Evolutionary conservation across 1,140 invertebrate species (phyloP).

Genomic region (Ceratina australensis): DNA sequence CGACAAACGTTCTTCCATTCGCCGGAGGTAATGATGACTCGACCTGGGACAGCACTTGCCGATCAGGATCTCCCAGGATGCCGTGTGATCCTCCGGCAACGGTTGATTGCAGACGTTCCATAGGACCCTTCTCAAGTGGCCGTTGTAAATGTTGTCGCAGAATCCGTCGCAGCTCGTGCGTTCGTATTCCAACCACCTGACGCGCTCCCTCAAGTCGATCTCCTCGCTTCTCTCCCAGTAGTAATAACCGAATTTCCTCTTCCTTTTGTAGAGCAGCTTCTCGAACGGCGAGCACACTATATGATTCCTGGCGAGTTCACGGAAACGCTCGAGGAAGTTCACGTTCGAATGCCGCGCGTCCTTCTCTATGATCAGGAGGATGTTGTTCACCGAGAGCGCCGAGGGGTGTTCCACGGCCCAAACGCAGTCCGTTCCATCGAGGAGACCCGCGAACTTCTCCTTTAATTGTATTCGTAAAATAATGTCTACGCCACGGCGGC

Average conservation of each 20-base stretch:
- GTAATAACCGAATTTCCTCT: slow-evolving; percentile 78
- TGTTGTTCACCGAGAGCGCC: slow-evolving; percentile 76
- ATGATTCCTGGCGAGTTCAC: slow-evolving; percentile 55
- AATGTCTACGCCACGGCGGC: slow-evolving; percentile 39
- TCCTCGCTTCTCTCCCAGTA: slow-evolving; percentile 76
- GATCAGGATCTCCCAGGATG: slow-evolving; percentile 79
- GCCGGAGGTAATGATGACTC: slow-evolving; percentile 30
- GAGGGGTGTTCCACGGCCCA: slow-evolving; percentile 79
- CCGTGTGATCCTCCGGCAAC: slow-evolving; percentile 76
- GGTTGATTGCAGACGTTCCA: slow-evolving; percentile 71
- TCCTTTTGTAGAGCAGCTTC: slow-evolving; percentile 77
- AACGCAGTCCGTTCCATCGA: slow-evolving; percentile 79
- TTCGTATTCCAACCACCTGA: slow-evolving; percentile 72
- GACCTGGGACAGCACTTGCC: slow-evolving; percentile 65
- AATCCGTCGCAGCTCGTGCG: slow-evolving; percentile 58
- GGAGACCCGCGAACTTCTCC: slow-evolving; percentile 73
- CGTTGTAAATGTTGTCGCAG: slow-evolving; percentile 58
- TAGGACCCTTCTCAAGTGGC: slow-evolving; percentile 71
- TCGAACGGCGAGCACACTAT: slow-evolving; percentile 54
- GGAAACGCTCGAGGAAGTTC: slow-evolving; percentile 58
- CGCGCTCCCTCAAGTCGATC: slow-evolving; percentile 73
- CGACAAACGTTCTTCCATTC: slow-evolving; percentile 21
- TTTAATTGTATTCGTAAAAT: slow-evolving; percentile 47
- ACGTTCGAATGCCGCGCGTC: slow-evolving; percentile 49
- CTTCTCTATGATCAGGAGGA: slow-evolving; percentile 76